phyloP scores from a whole-genome alignment of 1,140 invertebrate species.

The Papilio polytes region DNA sequence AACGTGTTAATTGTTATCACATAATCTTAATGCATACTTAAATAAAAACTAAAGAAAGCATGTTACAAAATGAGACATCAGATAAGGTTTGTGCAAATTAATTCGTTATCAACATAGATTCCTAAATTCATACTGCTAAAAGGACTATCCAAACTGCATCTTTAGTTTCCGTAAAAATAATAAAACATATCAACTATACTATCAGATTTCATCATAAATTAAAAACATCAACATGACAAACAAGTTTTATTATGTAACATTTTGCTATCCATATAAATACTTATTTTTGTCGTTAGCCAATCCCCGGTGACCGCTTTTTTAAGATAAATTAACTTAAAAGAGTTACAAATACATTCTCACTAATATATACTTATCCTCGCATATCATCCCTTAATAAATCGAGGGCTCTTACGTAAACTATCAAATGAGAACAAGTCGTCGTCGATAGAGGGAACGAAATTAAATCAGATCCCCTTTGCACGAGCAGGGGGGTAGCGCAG shows the following conservation, averaged over 20 bases:
- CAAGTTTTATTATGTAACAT: slow-evolving; percentile 7
- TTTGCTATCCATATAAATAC: background rate
- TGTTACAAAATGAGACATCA: background rate
- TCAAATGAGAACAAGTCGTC: too few relatives aligned
- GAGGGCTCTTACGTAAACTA: too few relatives aligned
- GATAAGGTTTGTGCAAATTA: background rate
- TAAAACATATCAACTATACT: background rate
- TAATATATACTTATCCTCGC: too few relatives aligned
- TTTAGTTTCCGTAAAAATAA: background rate
- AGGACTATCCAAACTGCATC: background rate
- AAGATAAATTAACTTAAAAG: background rate
- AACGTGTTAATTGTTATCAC: background rate
- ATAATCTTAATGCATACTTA: background rate
- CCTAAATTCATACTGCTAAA: background rate
- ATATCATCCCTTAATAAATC: too few relatives aligned
- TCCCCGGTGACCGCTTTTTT: slow-evolving; percentile 15
- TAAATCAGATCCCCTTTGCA: too few relatives aligned
- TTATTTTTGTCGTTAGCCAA: slow-evolving; percentile 41
- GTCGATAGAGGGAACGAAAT: too few relatives aligned
- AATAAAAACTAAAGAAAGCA: background rate
- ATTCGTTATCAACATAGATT: background rate
- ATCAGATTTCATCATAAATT: background rate
- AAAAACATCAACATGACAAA: background rate
- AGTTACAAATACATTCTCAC: too few relatives aligned
- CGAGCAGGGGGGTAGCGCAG: too few relatives aligned